Evolutionary conservation across 1,140 invertebrate genomes (phyloP).

Genomic region (Cherax quadricarinatus): DNA sequence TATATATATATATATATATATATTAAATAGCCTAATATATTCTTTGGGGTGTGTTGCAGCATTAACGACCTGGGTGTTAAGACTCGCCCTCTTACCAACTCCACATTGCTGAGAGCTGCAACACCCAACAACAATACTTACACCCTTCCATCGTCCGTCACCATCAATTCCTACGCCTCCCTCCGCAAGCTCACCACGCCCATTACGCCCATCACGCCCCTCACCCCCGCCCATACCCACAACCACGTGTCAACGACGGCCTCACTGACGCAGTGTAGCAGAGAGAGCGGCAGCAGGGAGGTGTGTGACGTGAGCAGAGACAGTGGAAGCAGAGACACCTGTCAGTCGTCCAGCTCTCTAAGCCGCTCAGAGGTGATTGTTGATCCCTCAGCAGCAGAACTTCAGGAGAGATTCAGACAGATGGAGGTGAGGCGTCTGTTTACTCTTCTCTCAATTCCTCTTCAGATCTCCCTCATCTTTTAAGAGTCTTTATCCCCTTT

Average conservation of each 20-base stretch:
- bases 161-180: conserved; percentile 70
- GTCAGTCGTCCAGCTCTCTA: conserved; percentile 42
- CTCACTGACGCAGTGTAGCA: conserved; percentile 46
- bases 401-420: conserved; percentile 64
- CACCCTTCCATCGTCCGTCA: conserved; percentile 68
- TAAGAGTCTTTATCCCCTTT: neutral
- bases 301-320: conserved; percentile 37
- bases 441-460: neutral
- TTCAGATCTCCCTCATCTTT: neutral
- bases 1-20: too few species aligned
- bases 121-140: conserved; percentile 69
- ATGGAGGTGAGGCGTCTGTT: conserved; percentile 48
- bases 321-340: conserved; percentile 50
- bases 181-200: conserved; percentile 65
- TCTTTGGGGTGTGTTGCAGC: neutral
- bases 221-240: conserved; percentile 36
- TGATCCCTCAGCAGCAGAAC: conserved; percentile 58
- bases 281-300: conserved; percentile 58
- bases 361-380: conserved; percentile 64
- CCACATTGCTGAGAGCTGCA: conserved; percentile 50
- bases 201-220: conserved; percentile 46
- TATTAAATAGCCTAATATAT: too few species aligned
- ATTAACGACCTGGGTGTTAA: conserved; percentile 55
- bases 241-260: conserved; percentile 41
- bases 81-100: conserved; percentile 52